Conservation (phyloP, 2,797 vertebrate species). For the Pempheris klunzingeri region DNA sequence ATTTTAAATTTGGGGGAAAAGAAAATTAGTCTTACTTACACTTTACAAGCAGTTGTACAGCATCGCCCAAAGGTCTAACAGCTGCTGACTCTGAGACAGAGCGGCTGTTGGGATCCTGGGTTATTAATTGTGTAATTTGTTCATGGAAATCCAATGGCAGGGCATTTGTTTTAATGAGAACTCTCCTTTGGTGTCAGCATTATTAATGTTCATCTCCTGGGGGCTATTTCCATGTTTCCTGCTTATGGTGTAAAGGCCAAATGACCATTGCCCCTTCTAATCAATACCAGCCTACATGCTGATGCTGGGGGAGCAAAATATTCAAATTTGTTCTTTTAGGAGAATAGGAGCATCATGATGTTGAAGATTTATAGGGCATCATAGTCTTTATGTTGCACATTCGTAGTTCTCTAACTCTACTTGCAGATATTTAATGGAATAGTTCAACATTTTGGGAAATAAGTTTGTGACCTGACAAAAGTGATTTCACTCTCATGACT, state of each 20-base stretch:
- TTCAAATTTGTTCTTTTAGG: constrained; percentile 13
- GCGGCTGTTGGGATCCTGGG: not conserved
- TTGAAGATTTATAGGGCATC: not conserved
- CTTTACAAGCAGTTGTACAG: not conserved
- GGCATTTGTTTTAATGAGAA: constrained; percentile 41
- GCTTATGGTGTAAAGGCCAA: constrained; percentile 18
- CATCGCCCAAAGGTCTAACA: not conserved
- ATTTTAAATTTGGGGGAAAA: not conserved
- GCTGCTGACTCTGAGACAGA: constrained; percentile 2
- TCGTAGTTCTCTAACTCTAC: not conserved
- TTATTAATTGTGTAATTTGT: constrained; percentile 44
- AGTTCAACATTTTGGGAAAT: not conserved
- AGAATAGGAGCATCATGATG: not conserved
- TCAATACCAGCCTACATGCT: constrained; percentile 45
- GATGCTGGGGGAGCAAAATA: constrained; percentile 5
- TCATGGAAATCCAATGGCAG: constrained; percentile 20
- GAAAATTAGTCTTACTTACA: not conserved
- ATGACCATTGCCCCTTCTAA: constrained; percentile 50
- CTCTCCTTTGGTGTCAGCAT: constrained; percentile 13
- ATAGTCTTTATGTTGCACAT: not conserved
- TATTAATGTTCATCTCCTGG: constrained; percentile 31
- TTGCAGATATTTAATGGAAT: not conserved
- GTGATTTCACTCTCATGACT: not conserved
- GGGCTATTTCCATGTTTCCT: constrained; percentile 40
- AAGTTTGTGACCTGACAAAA: not conserved